Evolutionary conservation across 2,797 vertebrate species (phyloP).

Genomic region (Lophius americanus): DNA sequence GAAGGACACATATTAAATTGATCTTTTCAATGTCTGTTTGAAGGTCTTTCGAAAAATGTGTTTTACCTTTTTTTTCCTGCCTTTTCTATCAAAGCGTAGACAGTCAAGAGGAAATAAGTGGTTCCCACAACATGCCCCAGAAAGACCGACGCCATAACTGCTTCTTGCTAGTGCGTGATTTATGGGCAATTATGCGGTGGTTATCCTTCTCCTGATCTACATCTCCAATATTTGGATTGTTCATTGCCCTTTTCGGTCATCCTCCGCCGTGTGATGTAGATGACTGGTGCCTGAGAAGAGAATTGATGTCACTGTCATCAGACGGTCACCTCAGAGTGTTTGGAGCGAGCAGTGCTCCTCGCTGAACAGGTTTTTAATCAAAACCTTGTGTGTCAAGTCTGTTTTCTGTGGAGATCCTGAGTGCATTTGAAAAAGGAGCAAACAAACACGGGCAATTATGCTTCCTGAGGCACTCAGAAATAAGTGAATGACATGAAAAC

Average conservation of each 20-base stretch:
- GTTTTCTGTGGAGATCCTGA: constrained; percentile 19
- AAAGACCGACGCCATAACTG: constrained; percentile 19
- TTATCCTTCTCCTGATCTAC: constrained; percentile 59
- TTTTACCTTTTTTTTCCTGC: neutral
- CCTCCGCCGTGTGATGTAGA: constrained; percentile 40
- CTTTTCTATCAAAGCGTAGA: constrained; percentile 4
- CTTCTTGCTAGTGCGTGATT: constrained; percentile 47
- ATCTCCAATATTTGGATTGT: constrained; percentile 64
- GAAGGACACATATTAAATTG: neutral
- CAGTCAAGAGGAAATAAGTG: constrained; percentile 6
- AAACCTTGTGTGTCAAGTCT: constrained; percentile 58
- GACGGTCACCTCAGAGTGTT: constrained; percentile 61
- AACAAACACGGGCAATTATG: constrained; percentile 52
- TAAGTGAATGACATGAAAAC: constrained; percentile 18
- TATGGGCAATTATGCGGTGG: constrained; percentile 50
- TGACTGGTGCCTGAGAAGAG: constrained; percentile 46
- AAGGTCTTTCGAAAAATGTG: neutral
- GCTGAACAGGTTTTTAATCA: constrained; percentile 71
- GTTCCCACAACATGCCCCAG: neutral
- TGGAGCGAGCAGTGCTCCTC: constrained; percentile 55
- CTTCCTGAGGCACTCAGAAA: constrained; percentile 12
- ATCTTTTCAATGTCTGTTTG: neutral
- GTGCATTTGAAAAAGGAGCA: constrained; percentile 28
- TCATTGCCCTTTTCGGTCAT: constrained; percentile 67
- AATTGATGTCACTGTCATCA: constrained; percentile 70